These are phyloP conservation scores for Palythoa caribaeorum DNA, from an alignment of 92 coral and sea anemone genomes.

Conservation along the genomic window DNA sequence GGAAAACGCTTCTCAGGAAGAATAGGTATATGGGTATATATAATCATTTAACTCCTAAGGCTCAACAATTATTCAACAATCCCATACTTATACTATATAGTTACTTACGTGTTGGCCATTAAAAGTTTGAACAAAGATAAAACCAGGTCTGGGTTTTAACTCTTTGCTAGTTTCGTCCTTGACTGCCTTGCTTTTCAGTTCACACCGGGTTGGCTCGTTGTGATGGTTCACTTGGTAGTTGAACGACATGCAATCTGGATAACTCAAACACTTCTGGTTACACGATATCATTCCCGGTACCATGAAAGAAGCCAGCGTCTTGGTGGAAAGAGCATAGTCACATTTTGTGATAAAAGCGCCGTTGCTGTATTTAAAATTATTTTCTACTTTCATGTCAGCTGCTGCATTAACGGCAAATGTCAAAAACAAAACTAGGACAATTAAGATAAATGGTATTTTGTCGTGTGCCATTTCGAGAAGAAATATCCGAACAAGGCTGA, in stretches of 20 bases:
- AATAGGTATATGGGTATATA: no score
- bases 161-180: background rate
- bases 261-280: conserved; percentile 54
- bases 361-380: background rate
- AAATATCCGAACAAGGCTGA: no score
- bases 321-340: conserved; percentile 1
- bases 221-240: conserved; percentile 29
- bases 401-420: background rate
- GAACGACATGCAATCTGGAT: conserved; percentile 57
- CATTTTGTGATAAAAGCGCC: conserved; percentile 6
- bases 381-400: background rate
- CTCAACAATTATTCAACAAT: no score
- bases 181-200: conserved; percentile 25
- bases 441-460: no score
- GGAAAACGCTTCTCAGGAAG: no score
- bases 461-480: no score
- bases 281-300: conserved; percentile 42
- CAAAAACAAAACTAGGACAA: no score
- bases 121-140: background rate
- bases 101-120: background rate
- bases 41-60: no score
- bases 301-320: conserved; percentile 3
- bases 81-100: no score
- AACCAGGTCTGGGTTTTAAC: background rate
- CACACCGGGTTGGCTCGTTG: conserved; percentile 29